phyloP scores from a whole-genome alignment of 2,888 invertebrate species.

The Pristionchus fissidentatus region DNA sequence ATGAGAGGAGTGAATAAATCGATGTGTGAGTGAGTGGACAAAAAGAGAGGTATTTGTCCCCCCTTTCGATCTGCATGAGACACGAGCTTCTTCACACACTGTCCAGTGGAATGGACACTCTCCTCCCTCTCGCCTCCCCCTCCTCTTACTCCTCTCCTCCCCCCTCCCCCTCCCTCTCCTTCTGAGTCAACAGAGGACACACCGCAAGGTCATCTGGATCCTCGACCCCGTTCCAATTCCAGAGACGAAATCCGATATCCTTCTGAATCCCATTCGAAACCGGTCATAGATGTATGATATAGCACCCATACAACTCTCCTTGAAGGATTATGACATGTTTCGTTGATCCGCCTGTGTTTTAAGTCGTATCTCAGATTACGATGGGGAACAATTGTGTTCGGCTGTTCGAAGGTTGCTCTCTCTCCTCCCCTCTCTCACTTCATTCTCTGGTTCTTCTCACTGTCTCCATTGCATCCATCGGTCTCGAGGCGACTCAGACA shows the following conservation, averaged over 20 bases:
- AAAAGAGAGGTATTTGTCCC: neutral
- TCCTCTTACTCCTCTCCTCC: neutral
- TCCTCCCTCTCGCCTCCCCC: constrained; percentile 37
- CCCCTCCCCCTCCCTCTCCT: neutral
- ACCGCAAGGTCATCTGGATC: constrained; percentile 28
- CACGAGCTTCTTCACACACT: constrained; percentile 21
- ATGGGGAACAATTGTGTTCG: neutral
- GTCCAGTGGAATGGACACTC: constrained; percentile 14
- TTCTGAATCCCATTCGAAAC: neutral
- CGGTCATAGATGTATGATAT: too few species aligned
- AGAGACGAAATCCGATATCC: neutral
- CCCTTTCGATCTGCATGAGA: neutral
- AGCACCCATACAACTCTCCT: neutral
- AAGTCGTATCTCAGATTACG: neutral
- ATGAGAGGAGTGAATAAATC: neutral
- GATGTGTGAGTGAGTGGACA: neutral
- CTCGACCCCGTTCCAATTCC: constrained; percentile 1
- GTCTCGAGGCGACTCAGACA: neutral
- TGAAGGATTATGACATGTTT: neutral
- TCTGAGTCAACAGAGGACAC: neutral
- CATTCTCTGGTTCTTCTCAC: neutral
- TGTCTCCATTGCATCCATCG: neutral
- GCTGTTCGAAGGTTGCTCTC: neutral
- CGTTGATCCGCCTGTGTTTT: too few species aligned
- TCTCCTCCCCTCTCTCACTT: too few species aligned